Evolutionary conservation across 2,888 invertebrate species (phyloP).

Genomic region (Phragmatobia fuliginosa): DNA sequence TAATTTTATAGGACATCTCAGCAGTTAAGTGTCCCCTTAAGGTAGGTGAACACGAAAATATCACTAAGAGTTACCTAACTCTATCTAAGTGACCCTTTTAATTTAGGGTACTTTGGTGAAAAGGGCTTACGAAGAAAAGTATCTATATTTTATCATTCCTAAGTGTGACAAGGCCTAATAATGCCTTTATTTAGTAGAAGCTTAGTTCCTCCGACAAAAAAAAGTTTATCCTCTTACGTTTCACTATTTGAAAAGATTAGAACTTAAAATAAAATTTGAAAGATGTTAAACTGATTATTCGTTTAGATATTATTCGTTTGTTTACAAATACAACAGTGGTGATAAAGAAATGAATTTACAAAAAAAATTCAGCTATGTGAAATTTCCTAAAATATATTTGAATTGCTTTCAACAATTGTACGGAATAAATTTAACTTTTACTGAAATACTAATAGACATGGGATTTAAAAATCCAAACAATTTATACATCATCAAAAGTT

Average conservation of each 20-base stretch:
- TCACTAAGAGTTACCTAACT: too few relatives aligned
- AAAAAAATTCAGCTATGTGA: neutral
- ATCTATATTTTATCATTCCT: too few relatives aligned
- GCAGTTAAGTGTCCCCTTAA: too few relatives aligned
- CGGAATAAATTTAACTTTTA: slow-evolving; percentile 1
- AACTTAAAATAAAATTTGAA: neutral
- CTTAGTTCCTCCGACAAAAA: neutral
- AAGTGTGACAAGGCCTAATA: neutral
- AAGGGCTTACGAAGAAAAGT: too few relatives aligned
- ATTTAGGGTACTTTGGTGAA: too few relatives aligned
- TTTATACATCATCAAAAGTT: neutral
- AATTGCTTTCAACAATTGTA: slow-evolving; percentile 1
- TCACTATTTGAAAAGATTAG: neutral
- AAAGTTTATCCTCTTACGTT: neutral
- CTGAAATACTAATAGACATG: neutral
- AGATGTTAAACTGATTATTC: neutral
- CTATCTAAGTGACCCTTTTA: too few relatives aligned
- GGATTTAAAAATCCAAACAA: neutral
- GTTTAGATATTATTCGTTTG: neutral
- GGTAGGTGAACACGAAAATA: too few relatives aligned
- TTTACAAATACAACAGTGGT: neutral
- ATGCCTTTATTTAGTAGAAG: neutral
- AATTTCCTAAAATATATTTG: neutral
- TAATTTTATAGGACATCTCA: too few relatives aligned
- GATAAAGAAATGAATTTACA: neutral